A percentile compares a stretch with the other conserved stretches of the same genome.
phyloP scores from a whole-genome alignment of 2,797 vertebrate genomes.

The Pseudomugil tenellus region DNA sequence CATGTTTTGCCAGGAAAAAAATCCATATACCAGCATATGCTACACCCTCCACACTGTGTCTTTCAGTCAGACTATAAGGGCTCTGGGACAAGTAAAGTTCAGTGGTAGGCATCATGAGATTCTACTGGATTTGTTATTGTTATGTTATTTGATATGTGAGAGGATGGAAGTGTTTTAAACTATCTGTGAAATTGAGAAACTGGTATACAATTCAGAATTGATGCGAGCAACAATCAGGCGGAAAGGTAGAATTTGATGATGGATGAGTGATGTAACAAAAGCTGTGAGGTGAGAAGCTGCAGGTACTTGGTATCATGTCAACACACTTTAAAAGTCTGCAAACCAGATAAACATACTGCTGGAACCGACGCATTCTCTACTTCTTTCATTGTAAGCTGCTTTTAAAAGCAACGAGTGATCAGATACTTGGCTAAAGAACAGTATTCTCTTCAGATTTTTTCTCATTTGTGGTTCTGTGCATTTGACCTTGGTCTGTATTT shows the following conservation, averaged over 20 bases:
- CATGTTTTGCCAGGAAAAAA: background rate
- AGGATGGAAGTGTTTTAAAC: slow-evolving; percentile 7
- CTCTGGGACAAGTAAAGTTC: slow-evolving; percentile 14
- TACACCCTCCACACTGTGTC: background rate
- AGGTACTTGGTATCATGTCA: slow-evolving; percentile 33
- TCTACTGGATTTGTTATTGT: slow-evolving; percentile 12
- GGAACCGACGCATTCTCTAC: background rate
- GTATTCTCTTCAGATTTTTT: background rate
- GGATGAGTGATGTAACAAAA: slow-evolving; percentile 34
- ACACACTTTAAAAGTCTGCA: slow-evolving; percentile 8
- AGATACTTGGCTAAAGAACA: background rate
- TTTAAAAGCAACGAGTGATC: background rate
- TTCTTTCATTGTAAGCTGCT: background rate
- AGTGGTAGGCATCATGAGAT: background rate
- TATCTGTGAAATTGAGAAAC: background rate
- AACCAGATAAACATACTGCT: slow-evolving; percentile 5
- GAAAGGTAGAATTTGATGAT: slow-evolving; percentile 7
- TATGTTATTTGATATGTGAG: background rate
- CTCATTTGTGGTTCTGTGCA: background rate
- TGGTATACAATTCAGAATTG: background rate
- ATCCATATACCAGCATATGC: slow-evolving; percentile 9
- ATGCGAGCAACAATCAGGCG: slow-evolving; percentile 12
- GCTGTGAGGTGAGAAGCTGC: slow-evolving; percentile 33
- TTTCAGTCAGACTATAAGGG: background rate
- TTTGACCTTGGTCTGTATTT: slow-evolving; percentile 11